Evolutionary conservation across 2,888 invertebrate genomes (phyloP).

Genomic region (Tachina grossa): DNA sequence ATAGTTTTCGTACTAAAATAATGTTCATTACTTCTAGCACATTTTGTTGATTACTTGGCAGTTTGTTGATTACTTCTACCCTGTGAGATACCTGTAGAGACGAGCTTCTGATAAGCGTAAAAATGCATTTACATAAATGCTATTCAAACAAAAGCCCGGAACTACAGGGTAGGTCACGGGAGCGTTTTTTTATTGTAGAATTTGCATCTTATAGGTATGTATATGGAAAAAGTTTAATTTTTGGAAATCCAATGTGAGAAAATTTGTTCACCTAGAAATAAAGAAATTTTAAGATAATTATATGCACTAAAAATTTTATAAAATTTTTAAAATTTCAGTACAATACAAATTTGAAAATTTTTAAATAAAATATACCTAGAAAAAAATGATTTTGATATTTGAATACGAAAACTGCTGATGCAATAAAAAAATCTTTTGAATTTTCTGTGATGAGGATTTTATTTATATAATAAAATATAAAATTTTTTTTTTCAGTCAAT

Average conservation of each 20-base stretch:
- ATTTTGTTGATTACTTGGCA: not conserved
- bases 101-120: constrained; percentile 95
- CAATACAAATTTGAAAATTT: too few relatives aligned
- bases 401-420: too few relatives aligned
- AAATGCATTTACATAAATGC: constrained; percentile 76
- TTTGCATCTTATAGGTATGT: too few relatives aligned
- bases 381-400: too few relatives aligned
- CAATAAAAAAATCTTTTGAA: too few relatives aligned
- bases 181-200: constrained; percentile 83
- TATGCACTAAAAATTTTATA: not conserved
- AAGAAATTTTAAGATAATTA: constrained; percentile 1
- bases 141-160: constrained; percentile 99
- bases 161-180: constrained; percentile 99
- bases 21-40: too few relatives aligned
- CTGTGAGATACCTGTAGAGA: constrained; percentile 99
- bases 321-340: too few relatives aligned
- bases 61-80: constrained; percentile 83
- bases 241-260: too few relatives aligned
- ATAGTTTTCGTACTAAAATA: not conserved
- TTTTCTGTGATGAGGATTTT: too few relatives aligned
- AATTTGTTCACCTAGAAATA: constrained; percentile 12
- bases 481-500: too few relatives aligned
- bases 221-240: not conserved
- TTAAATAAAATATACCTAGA: too few relatives aligned
- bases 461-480: too few relatives aligned